Base-by-base conservation (phyloP, 2,888 invertebrate genomes). In the Oeneis ivallda region DNA sequence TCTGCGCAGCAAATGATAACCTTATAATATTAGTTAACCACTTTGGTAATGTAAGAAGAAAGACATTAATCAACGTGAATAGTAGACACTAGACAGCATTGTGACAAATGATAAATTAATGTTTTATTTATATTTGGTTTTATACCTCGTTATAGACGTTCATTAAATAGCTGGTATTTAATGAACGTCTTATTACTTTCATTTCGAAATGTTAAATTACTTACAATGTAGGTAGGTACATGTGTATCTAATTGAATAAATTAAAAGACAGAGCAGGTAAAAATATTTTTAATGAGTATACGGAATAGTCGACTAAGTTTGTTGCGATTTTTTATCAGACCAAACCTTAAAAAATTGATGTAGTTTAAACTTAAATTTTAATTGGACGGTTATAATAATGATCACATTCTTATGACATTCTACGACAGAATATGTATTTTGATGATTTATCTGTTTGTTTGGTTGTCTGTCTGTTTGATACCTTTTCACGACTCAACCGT, bases 31-130 rank as follows among this genome's bases (percentile, higher is more conserved):
- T n/a, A 43, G n/a, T n/a, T 43, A 3, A 43, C n/a, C 6, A 45
- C 15, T 7, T 45, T 15, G 8, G n/a, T 15, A n/a, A n/a, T 2
- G 15, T n/a, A n/a, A 13, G 13, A 15, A 45, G 15, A 45, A 45
- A 45, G 15, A 45, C 2, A 45, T 45, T 17, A 45, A 45, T 45
- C 15, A 17, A 15, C 45, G 9, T 45, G 15, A 43, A 45, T 45
- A 17, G 7, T 1, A 45, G 15, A 15, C 15, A 17, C 1, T 1
- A 45, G 15, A 15, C 15, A 45, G 6, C n/a, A n/a, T n/a, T 15
- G 15, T 45, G 45, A 45, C 45, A 45, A 45, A 45, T 45, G 45
- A 45, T 45, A 45, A 45, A 45, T 47, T 9, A 17, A 17, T 47
- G 47, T 17, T 8, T 47, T 15, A 15, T 15, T 43, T 8, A 34